Evolutionary conservation across 2,888 invertebrate genomes (phyloP), one percentile per base, ranked within the genome.

Genomic region (Hoplodrina blanda): DNA sequence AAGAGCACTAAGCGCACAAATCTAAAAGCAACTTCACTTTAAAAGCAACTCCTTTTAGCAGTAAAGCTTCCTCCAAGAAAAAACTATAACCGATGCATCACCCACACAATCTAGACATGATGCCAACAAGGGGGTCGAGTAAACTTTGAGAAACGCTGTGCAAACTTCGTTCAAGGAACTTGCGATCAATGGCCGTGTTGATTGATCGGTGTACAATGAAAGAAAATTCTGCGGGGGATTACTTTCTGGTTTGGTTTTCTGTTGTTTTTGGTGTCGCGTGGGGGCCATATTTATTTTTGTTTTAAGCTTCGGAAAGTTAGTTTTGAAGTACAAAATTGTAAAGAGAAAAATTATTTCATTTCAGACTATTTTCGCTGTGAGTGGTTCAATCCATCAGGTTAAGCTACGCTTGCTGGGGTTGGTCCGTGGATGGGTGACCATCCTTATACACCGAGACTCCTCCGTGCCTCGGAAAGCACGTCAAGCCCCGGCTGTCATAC

Each of bases 91-190:
- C 57, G 53, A 80, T 76, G 62, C 63, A 81, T 76, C 62, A 81
- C 25, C 30, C 30, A 17, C 53, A 44, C 77, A 77, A 81, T 77
- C 49, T 53, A 61, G 69, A 65, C 61, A 55, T 44, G 25, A 56
- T 76, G 63, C n/a, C 25, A 30, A 54, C 30, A 61, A 52, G 56
- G 52, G 57, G 60, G 57, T 46, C 46, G 19, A 60, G 25, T 33
- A 37, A 84, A 83, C 69, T 83, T 84, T 83, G 85, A 78, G 80
- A 83, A 33, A 46, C 78, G 19, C 33, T 70, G 72, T 46, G 46
- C 30, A 62, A 82, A 82, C 66, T 82, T 76, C 57, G 66, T 74
- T 83, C 69, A 7, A n/a, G 50, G 55, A 78, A 70, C 69, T 77
- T 52, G 61, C 72, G 63, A 80, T 84, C 82, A 69, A 81, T 60